Conservation (phyloP, 1,140 invertebrate species). For the Amphibalanus amphitrite region DNA sequence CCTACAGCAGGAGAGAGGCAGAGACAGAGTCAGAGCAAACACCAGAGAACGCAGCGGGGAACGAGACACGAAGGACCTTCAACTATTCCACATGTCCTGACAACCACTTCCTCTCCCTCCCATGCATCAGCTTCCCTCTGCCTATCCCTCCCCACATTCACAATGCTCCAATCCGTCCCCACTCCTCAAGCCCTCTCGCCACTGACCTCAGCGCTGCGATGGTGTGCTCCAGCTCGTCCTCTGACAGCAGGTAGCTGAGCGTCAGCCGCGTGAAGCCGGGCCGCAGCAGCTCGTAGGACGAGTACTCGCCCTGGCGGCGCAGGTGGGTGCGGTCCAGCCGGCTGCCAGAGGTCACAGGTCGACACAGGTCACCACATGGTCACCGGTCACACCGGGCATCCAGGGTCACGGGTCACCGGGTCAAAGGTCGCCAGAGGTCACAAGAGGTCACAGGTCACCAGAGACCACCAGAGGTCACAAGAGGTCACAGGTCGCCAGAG, state of each 20-base stretch:
- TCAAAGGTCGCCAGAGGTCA: too few relatives aligned
- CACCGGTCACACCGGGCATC: not conserved
- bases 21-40: too few relatives aligned
- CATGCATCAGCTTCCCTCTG: too few relatives aligned
- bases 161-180: too few relatives aligned
- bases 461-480: slow-evolving; percentile 26
- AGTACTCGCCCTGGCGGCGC: slow-evolving; percentile 38
- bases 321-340: slow-evolving; percentile 40
- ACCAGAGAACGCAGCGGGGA: too few relatives aligned
- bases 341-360: not conserved
- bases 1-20: too few relatives aligned
- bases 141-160: too few relatives aligned
- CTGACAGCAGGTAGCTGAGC: slow-evolving; percentile 66
- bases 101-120: too few relatives aligned
- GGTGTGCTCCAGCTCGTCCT: slow-evolving; percentile 59
- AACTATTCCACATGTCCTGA: too few relatives aligned
- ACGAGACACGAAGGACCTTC: too few relatives aligned
- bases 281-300: slow-evolving; percentile 50
- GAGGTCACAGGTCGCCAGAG: slow-evolving; percentile 14
- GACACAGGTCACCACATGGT: slow-evolving; percentile 9
- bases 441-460: too few relatives aligned
- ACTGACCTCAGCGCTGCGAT: slow-evolving; percentile 54
- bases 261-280: slow-evolving; percentile 75
- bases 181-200: too few relatives aligned
- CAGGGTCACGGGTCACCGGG: slow-evolving; percentile 1